A percentile compares a stretch with the other conserved stretches of the same genome.
Evolutionary conservation across 2,113 vertebrate genomes (phyloP).

Genomic region (Alligator sinensis): DNA sequence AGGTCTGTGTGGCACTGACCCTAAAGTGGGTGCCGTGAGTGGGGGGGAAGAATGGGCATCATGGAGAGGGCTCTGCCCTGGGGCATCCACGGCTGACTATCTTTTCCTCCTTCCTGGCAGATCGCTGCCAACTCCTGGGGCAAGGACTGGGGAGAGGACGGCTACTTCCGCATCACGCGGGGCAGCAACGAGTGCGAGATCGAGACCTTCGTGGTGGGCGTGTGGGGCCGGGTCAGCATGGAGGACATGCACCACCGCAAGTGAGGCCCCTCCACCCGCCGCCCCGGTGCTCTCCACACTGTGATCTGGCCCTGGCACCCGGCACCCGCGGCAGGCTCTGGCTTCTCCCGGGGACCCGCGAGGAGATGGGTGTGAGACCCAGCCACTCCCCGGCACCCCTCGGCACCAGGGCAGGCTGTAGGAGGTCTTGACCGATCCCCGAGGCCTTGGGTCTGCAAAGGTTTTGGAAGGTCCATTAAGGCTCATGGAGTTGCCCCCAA

Average conservation of each 20-base stretch:
- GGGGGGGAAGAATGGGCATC: accelerated
- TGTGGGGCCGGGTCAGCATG: slow-evolving; percentile 93
- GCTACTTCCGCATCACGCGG: slow-evolving; percentile 92
- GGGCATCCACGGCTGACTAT: accelerated
- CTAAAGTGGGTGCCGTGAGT: not conserved
- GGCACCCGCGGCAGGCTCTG: not conserved
- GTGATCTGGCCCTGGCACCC: not conserved
- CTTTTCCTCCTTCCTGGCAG: slow-evolving; percentile 68
- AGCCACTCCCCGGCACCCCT: not conserved
- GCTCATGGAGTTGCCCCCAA: not conserved
- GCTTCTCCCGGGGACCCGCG: not conserved
- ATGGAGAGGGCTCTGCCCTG: not conserved
- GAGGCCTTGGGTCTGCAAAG: not conserved
- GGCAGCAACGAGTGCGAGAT: slow-evolving; percentile 96
- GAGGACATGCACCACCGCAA: slow-evolving; percentile 92
- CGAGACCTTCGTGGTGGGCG: slow-evolving; percentile 93
- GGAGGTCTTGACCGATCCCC: not conserved
- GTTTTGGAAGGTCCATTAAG: not conserved
- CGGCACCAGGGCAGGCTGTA: not conserved
- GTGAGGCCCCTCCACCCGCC: slow-evolving; percentile 38
- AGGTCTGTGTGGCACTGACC: not conserved
- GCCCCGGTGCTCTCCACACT: not conserved
- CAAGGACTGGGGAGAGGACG: slow-evolving; percentile 91
- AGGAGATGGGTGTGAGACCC: not conserved
- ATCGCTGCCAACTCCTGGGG: slow-evolving; percentile 97